Evolutionary conservation across 2,888 invertebrate genomes (phyloP).

Genomic region (Gastracanthus pulcherrimus): DNA sequence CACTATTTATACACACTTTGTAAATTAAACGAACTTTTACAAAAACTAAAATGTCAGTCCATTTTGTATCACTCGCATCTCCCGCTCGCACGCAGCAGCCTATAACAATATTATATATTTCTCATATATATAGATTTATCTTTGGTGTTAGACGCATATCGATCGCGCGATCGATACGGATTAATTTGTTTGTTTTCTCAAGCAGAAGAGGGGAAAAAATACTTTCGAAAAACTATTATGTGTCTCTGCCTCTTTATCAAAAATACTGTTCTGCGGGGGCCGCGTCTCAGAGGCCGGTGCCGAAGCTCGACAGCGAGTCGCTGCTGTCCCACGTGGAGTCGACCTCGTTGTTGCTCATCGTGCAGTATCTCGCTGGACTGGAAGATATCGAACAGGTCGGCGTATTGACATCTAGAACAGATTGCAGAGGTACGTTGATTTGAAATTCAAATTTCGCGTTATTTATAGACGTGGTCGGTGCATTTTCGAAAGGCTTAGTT

Average conservation of each 20-base stretch:
- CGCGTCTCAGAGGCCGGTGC: constrained; percentile 56
- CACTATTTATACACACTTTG: no score
- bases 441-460: neutral
- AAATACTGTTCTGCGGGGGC: constrained; percentile 21
- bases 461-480: no score
- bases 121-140: neutral
- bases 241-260: constrained; percentile 33
- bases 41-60: constrained; percentile 14
- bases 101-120: neutral
- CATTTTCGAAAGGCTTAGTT: no score
- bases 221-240: constrained; percentile 8
- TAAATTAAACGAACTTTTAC: no score
- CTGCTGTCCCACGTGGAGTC: constrained; percentile 61
- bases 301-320: constrained; percentile 56
- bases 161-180: neutral
- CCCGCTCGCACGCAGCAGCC: neutral
- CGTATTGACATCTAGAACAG: constrained; percentile 62
- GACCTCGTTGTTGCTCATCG: constrained; percentile 53
- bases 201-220: neutral
- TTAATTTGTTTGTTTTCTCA: neutral
- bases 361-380: constrained; percentile 61
- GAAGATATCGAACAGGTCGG: constrained; percentile 69
- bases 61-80: constrained; percentile 1
- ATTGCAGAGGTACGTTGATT: neutral
- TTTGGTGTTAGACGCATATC: neutral